phyloP scores from a whole-genome alignment of 1,140 invertebrate species.

The Asbolus verrucosus region DNA sequence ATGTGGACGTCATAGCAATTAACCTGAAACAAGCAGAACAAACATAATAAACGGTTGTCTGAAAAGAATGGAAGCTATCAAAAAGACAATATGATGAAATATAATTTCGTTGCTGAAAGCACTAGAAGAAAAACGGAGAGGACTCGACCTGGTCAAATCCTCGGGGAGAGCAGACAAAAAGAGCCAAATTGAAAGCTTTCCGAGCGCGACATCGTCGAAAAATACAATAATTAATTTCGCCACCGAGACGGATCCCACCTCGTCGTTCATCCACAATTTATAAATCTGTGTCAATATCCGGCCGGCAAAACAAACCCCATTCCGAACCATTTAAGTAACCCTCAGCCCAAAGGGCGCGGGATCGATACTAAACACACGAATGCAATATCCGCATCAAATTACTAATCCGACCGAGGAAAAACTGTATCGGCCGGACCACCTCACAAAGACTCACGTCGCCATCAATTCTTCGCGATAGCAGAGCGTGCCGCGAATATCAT shows the following conservation, averaged over 20 bases:
- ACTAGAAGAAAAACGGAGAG: too few species aligned
- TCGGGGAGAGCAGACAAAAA: background rate
- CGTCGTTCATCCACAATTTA: background rate
- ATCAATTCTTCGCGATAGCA: slow-evolving; percentile 18
- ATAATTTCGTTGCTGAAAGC: background rate
- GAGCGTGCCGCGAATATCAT: slow-evolving; percentile 23
- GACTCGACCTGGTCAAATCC: background rate
- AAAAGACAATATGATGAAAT: slow-evolving; percentile 11
- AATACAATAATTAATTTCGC: slow-evolving; percentile 5
- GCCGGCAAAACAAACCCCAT: slow-evolving; percentile 14
- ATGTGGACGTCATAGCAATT: background rate
- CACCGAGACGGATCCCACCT: background rate
- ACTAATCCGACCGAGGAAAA: slow-evolving; percentile 33
- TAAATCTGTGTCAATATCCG: slow-evolving; percentile 19
- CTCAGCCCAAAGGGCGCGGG: background rate
- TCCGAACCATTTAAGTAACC: slow-evolving; percentile 3
- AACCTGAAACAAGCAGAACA: slow-evolving; percentile 19
- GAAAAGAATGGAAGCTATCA: slow-evolving; percentile 15
- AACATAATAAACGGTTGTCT: too few species aligned
- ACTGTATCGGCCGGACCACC: slow-evolving; percentile 19
- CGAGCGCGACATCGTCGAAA: background rate
- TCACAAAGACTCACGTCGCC: slow-evolving; percentile 25
- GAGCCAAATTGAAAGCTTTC: background rate
- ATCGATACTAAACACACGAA: slow-evolving; percentile 34
- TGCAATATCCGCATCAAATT: slow-evolving; percentile 34